phyloP scores from a whole-genome alignment of 2,113 vertebrate genomes.

The Vireo altiloquus region DNA sequence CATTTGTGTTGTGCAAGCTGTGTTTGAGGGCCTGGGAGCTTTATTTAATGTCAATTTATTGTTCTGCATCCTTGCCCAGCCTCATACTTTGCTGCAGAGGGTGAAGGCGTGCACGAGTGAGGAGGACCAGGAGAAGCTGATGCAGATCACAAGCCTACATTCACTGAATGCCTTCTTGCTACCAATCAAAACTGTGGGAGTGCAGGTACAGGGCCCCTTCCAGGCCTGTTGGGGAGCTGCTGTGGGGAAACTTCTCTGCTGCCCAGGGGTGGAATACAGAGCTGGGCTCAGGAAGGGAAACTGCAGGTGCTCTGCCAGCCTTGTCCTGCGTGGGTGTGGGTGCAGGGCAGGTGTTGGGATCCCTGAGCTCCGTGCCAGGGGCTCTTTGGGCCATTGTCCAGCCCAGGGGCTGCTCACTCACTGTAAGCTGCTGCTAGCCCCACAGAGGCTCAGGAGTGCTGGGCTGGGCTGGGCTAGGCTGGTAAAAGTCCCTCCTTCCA shows the following conservation, averaged over 20 bases:
- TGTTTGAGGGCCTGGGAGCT: background rate
- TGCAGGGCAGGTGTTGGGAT: no score
- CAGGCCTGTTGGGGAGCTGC: background rate
- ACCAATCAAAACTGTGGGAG: conserved; percentile 97
- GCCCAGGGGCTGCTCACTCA: background rate
- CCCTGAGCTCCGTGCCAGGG: background rate
- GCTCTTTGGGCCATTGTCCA: accelerated
- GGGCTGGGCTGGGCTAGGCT: accelerated
- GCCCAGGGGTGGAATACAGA: background rate
- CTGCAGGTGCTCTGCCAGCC: background rate
- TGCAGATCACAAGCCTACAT: conserved; percentile 98
- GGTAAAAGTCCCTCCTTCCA: background rate
- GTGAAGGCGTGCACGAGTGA: conserved; percentile 96
- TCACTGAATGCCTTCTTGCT: conserved; percentile 98
- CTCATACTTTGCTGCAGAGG: conserved; percentile 91
- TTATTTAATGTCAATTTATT: background rate
- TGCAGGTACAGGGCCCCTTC: conserved; percentile 80
- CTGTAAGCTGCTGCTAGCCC: background rate
- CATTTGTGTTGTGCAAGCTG: background rate
- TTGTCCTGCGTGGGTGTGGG: background rate
- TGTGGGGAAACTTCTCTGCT: background rate
- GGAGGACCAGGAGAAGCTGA: conserved; percentile 96
- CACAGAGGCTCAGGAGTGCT: background rate
- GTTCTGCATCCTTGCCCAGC: conserved; percentile 73
- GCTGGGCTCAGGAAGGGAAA: background rate